Base-by-base conservation (phyloP, 2,888 invertebrate genomes). In the Caenorhabditis parvicauda region DNA sequence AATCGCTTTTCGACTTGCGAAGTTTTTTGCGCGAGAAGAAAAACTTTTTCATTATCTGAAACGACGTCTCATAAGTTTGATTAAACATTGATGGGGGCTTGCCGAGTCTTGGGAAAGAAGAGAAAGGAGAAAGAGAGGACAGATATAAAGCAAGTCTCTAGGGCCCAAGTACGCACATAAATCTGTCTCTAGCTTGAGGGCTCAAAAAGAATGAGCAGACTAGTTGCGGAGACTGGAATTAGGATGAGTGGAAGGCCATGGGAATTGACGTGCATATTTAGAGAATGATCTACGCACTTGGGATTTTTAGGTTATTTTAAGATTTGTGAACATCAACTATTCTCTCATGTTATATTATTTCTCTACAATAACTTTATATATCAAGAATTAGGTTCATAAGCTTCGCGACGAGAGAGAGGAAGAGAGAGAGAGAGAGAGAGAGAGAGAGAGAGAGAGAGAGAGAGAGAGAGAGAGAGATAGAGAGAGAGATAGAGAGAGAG, bases 21-120 rank as follows among this genome's bases (percentile, higher is more conserved):
- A 68, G 52, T 56, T 71, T 70, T 50, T 70, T 67, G 51, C 66
- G 64, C 21, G 55, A 53, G 51, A 71, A 73, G 59, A 73, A 70
- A 51, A 63, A 58, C 60, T 63, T 69, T 70, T 70, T 67, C 22
- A 7, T 60, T n/a, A 25, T 35, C 24, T 12, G 3, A 45, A 48
- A 47, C 17, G 14, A 29, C 9, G 9, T 48, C 32, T 28, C 14
- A n/a, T 24, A 12, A 22, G n/a, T 27, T 45, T 22, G 25, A 25
- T 14, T 32, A 25, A 51, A 19, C 17, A 37, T 14, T 19, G 32
- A 39, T 19, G 24, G 41, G 7, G 17, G 41, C 12, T 14, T 14
- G 41, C 6, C 7, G 41, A 41, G 41, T n/a, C 12, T 7, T 7
- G 7, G 41, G 41, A 17, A 17, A 17, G 41, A 17, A 41, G 17